Conservation (phyloP, 2,797 vertebrate genomes). For the Alouatta caraya region DNA sequence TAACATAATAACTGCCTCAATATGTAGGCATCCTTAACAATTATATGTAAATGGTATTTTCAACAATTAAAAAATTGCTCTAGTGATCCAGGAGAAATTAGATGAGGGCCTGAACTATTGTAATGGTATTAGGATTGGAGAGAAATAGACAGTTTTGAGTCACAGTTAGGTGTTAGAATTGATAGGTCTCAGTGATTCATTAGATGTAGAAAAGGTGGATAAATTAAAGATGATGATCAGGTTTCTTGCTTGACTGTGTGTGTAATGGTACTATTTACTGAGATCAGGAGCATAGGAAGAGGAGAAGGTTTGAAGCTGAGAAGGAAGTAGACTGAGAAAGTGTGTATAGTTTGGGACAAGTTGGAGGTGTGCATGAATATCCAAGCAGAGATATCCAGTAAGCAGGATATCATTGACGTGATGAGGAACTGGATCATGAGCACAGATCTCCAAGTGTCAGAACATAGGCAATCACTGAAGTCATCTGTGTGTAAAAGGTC, state of each 20-base stretch:
- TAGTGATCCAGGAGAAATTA: not conserved
- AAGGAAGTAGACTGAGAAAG: not conserved
- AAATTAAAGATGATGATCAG: not conserved
- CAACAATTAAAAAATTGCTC: conserved; percentile 5
- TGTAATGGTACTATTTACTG: not conserved
- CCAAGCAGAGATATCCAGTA: not conserved
- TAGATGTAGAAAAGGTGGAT: not conserved
- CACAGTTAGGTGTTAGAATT: not conserved
- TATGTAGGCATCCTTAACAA: not conserved
- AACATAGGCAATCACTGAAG: not conserved
- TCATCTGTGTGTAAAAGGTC: not conserved
- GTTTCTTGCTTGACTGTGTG: not conserved
- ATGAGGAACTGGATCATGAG: not conserved
- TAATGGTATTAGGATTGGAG: not conserved
- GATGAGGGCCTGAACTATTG: not conserved
- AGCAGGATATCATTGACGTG: not conserved
- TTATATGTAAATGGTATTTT: not conserved
- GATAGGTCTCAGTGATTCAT: not conserved
- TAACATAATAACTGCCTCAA: not conserved
- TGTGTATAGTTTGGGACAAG: not conserved
- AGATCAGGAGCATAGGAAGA: not conserved
- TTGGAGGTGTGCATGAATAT: not conserved
- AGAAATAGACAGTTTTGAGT: not conserved
- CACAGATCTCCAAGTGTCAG: not conserved
- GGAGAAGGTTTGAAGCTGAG: not conserved